A percentile compares a stretch with the other conserved stretches of the same genome.
phyloP scores from a whole-genome alignment of 2,888 invertebrate species.

The Saturnia pavonia region DNA sequence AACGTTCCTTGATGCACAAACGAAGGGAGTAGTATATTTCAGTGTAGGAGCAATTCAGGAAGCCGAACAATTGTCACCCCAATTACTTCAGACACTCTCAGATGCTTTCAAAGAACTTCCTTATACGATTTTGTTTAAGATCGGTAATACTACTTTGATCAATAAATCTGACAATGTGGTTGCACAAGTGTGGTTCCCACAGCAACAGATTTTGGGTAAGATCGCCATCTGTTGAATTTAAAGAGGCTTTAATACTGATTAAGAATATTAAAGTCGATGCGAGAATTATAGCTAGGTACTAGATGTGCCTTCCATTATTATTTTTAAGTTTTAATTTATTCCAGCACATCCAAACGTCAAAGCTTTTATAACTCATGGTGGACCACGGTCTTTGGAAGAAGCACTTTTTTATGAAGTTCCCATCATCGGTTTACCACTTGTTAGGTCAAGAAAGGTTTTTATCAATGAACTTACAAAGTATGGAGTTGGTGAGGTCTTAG shows the following conservation, averaged over 20 bases:
- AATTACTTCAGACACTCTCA: conserved; percentile 61
- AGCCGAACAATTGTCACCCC: conserved; percentile 61
- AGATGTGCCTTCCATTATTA: background rate
- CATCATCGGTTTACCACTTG: conserved; percentile 64
- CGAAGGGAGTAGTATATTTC: conserved; percentile 74
- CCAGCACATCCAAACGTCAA: conserved; percentile 71
- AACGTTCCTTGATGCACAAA: conserved; percentile 59
- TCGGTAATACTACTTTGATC: conserved; percentile 65
- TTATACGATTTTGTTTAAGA: conserved; percentile 78
- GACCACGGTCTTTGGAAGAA: conserved; percentile 72
- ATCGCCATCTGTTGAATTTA: background rate
- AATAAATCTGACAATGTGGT: conserved; percentile 71
- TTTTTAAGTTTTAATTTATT: conserved; percentile 29
- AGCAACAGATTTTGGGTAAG: conserved; percentile 79
- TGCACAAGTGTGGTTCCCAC: conserved; percentile 77
- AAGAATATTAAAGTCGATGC: background rate
- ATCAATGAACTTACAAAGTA: conserved; percentile 62
- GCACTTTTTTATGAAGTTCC: conserved; percentile 70
- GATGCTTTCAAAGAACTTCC: conserved; percentile 74
- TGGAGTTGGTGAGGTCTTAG: conserved; percentile 66
- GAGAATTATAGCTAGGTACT: background rate
- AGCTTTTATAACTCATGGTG: conserved; percentile 71
- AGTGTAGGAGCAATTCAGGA: conserved; percentile 77
- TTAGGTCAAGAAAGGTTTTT: conserved; percentile 62
- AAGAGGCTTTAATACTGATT: background rate